Evolutionary conservation across 2,888 invertebrate species (phyloP), one percentile per base, ranked within the genome.

Genomic region (Morpho deidamia): DNA sequence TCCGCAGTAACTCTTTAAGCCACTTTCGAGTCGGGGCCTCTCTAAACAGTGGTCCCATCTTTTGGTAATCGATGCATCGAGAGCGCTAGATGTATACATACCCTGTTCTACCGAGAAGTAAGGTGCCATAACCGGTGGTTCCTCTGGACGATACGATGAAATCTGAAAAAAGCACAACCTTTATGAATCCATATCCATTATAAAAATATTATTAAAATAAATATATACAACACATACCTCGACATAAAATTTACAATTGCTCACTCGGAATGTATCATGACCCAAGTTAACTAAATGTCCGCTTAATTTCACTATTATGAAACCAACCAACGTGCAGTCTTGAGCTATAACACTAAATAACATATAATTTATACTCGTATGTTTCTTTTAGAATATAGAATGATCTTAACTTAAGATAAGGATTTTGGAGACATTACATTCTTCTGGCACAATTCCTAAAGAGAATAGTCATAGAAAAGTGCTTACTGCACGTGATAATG

Each of bases 121-220:
- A 38, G 69, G 72, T 1, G 76, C 75, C 32, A 81, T 72, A 2
- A 84, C 71, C 5, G 85, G 84, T 1, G 79, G 75, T 0, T 66
- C 53, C 11, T 66, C 65, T 0, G 52, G 38, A 1, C 65, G 71
- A 3, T 60, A 51, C 0, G 63, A 56, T 40, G 66, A 75, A 63
- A 83, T 81, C 83, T 83, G 49, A 35, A 65, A 63, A 7, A 45
- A n/a, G 11, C n/a, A 39, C 7, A 12, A 45, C 10, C 12, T 8
- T 23, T 12, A 12, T 23, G 3, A 23, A 23, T 23, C 2, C 23
- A 5, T 23, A 5, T 3, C 5, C 5, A 23, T 5, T 5, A 2
- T 23, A 23, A 23, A 3, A 0, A 23, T 23, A 23, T 23, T 23
- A 23, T 23, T 5, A 23, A 23, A 23, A 23, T 23, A 23, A 5